Evolutionary conservation across 2,113 vertebrate genomes (phyloP).

Genomic region (Dascyllus trimaculatus): DNA sequence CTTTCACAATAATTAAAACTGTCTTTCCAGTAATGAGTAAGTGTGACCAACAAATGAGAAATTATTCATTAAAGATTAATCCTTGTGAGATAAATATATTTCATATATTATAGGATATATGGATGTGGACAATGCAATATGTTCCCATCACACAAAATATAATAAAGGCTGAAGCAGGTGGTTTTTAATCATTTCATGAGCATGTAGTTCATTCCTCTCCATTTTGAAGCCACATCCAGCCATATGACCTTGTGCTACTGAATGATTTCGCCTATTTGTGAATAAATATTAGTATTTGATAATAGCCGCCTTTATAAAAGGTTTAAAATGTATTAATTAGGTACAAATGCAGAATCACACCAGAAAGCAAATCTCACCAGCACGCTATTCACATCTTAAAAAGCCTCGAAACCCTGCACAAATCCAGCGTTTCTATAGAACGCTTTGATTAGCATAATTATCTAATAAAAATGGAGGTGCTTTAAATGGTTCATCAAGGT

Average conservation of each 20-base stretch:
- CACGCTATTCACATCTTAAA: too few relatives aligned
- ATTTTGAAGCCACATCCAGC: too few relatives aligned
- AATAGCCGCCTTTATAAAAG: not conserved
- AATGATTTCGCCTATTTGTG: not conserved
- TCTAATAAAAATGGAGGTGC: not conserved
- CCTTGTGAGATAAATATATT: not conserved
- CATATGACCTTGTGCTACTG: too few relatives aligned
- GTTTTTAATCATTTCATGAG: too few relatives aligned
- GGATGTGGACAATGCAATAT: slow-evolving; percentile 1
- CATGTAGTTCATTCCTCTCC: too few relatives aligned
- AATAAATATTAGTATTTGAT: not conserved
- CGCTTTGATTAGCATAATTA: not conserved
- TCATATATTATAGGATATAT: not conserved
- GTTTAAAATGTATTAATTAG: too few relatives aligned
- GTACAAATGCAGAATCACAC: too few relatives aligned
- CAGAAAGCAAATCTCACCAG: too few relatives aligned
- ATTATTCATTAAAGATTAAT: slow-evolving; percentile 4
- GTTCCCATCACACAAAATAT: not conserved
- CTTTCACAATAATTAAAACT: not conserved
- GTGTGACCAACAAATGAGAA: not conserved
- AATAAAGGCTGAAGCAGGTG: not conserved
- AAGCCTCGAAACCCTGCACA: too few relatives aligned
- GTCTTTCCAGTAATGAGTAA: not conserved
- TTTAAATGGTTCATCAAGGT: not conserved
- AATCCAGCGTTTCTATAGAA: not conserved